Base-by-base conservation (phyloP, 2,797 vertebrate species). In the Huso huso region DNA sequence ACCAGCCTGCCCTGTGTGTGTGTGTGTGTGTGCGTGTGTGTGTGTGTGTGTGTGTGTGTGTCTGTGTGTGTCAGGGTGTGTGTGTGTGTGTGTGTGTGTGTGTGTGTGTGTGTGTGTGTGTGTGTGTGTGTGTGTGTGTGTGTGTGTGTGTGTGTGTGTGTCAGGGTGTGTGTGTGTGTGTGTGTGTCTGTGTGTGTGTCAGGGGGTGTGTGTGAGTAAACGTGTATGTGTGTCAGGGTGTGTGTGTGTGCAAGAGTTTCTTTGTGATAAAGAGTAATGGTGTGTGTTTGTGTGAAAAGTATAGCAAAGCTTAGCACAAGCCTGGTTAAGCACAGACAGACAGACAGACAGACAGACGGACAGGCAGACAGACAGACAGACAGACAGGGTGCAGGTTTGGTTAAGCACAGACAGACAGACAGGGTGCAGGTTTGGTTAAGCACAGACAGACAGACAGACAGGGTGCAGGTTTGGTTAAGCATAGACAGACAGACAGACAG, bases 91-190 rank as follows among this genome's bases (percentile, higher is more conserved):
- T 63, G 70, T 49, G 62, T 57, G 8, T 62, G 59, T 18, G 15
- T 23, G 55, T 65, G 52, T 37, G 12, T 69, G 63, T 63, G 64
- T 72, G 67, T 64, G 48, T 64, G 15, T 69, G 63, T 60, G 61
- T 53, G 37, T 57, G 65, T 52, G 48, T 63, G 10, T 49, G 53
- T 59, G 37, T 49, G 15, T 18, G 15, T 18, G 15, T 18, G 15
- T 18, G 15, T 18, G 15, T 18, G 15, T 18, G 15, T 18, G 15
- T 18, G 15, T 18, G 15, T 18, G 15, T 18, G 15, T 18, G 15
- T 18, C n/a, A n/a, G n/a, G n/a, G 15, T 60, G 63, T 66, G 61
- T 52, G 52, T 66, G 53, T 37, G 55, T 8, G n/a, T 70, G 65
- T n/a, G 10, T 7, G 7, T 23, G n/a, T 51, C 55, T 49, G 10